These are phyloP conservation scores for Thamnaconus septentrionalis DNA, from an alignment of 2,113 vertebrate species.

Conservation along the genomic window DNA sequence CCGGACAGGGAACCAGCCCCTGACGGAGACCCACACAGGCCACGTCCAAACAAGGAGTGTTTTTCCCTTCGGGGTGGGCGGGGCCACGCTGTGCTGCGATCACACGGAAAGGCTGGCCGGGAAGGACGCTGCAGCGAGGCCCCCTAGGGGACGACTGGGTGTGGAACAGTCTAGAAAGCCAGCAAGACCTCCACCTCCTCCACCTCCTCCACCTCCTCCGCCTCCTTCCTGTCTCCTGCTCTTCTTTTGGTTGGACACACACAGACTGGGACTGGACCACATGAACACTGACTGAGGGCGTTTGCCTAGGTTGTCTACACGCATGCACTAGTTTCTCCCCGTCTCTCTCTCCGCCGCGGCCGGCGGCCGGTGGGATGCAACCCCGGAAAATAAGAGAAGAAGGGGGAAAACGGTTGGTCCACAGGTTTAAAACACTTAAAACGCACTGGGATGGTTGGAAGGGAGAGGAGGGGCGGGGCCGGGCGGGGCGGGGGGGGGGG, in stretches of 20 bases:
- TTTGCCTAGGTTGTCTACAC: slow-evolving; percentile 58
- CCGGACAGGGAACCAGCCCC: slow-evolving; percentile 74
- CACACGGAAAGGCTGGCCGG: slow-evolving; percentile 29
- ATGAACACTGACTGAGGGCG: slow-evolving; percentile 64
- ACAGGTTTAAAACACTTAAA: not conserved
- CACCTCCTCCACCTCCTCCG: slow-evolving; percentile 29
- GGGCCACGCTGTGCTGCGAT: slow-evolving; percentile 25
- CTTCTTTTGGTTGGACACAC: slow-evolving; percentile 58
- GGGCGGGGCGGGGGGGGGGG: not conserved
- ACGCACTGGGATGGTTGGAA: no score
- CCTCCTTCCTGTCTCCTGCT: slow-evolving; percentile 44
- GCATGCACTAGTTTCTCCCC: slow-evolving; percentile 67
- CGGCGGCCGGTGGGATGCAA: slow-evolving; percentile 62
- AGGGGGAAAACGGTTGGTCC: not conserved
- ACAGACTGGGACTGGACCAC: slow-evolving; percentile 66
- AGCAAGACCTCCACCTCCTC: slow-evolving; percentile 39
- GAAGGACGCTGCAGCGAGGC: slow-evolving; percentile 72
- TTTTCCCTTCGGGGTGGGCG: slow-evolving; percentile 12
- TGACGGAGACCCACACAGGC: slow-evolving; percentile 32
- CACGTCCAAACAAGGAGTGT: slow-evolving; percentile 48
- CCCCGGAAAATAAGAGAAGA: slow-evolving; percentile 46
- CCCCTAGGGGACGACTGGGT: slow-evolving; percentile 46
- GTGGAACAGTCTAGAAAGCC: slow-evolving; percentile 70
- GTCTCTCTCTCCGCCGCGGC: slow-evolving; percentile 31
- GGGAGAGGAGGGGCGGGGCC: slow-evolving; percentile 28